Base-by-base conservation (phyloP, 2,888 invertebrate genomes). In the Drosophila formosana region DNA sequence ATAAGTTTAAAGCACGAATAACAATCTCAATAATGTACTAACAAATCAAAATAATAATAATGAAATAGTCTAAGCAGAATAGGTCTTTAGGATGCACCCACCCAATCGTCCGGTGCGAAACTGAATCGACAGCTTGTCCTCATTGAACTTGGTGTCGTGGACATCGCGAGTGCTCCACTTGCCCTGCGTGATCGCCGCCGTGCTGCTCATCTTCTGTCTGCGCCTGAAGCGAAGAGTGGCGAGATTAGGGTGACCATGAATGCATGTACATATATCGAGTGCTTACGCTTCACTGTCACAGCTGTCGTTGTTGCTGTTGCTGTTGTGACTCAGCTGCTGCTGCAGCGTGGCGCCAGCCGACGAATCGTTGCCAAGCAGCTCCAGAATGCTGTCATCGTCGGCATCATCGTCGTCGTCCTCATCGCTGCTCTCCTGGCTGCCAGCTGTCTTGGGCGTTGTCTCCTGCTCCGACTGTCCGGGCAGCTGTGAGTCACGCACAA, bases 111-210 rank as follows among this genome's bases (percentile, higher is more conserved):
- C 96, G 0, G 95, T 95, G 56, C 96, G 93, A 86, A 97, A 97
- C 73, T 96, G 95, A 46, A 97, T 93, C 0, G 94, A 95, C 4
- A 96, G 94, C 87, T 96, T 96, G 84, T 97, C 97, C 90, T 97
- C 97, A 89, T 97, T 97, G 87, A 95, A 97, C 91, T 97, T 96
- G 66, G 95, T 94, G 75, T 96, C 96, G 82, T 96, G 96, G 6
- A 96, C 94, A 81, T 95, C 95, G 78, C 95, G 94, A 23, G 94
- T 95, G 0, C 95, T 95, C 96, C 96, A 96, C 46, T 94, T 93
- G 3, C 93, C 93, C 25, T 89, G 83, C 0, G 89, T 86, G 39
- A 90, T 80, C 43, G 87, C 82, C 2, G 78, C 80, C 32, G 75
- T 67, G 57, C 47, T 88, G 72, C 78, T 82, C 5, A 71, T 60